phyloP scores from a whole-genome alignment of 2,113 vertebrate genomes.

The Leucopsar rothschildi region DNA sequence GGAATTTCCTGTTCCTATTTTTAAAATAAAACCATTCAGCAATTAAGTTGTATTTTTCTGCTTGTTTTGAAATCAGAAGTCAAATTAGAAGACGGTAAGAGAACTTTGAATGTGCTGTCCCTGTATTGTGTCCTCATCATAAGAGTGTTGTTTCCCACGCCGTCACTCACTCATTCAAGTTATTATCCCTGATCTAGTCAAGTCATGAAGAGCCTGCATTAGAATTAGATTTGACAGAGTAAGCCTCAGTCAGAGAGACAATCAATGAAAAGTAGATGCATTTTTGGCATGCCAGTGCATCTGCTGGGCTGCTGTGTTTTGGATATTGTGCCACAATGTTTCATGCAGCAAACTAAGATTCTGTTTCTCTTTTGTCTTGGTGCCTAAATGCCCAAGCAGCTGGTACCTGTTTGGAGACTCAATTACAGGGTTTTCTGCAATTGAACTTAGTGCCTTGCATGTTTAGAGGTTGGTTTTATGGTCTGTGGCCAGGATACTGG shows the following conservation, averaged over 20 bases:
- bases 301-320: neutral
- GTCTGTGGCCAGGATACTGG: neutral
- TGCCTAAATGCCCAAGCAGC: neutral
- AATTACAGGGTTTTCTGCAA: neutral
- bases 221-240: conserved; percentile 1
- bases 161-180: neutral
- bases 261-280: neutral
- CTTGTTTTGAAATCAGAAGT: neutral
- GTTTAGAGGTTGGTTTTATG: neutral
- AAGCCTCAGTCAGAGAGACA: neutral
- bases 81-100: neutral
- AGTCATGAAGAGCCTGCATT: neutral
- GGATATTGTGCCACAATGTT: neutral
- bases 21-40: neutral
- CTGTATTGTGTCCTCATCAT: neutral
- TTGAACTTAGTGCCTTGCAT: neutral
- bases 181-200: neutral
- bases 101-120: neutral
- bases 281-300: neutral
- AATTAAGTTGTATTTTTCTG: neutral
- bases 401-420: neutral
- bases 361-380: neutral
- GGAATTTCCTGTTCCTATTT: neutral
- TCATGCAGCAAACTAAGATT: neutral
- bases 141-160: neutral